Base-by-base conservation (phyloP, 2,113 vertebrate genomes). In the Lampris incognitus region DNA sequence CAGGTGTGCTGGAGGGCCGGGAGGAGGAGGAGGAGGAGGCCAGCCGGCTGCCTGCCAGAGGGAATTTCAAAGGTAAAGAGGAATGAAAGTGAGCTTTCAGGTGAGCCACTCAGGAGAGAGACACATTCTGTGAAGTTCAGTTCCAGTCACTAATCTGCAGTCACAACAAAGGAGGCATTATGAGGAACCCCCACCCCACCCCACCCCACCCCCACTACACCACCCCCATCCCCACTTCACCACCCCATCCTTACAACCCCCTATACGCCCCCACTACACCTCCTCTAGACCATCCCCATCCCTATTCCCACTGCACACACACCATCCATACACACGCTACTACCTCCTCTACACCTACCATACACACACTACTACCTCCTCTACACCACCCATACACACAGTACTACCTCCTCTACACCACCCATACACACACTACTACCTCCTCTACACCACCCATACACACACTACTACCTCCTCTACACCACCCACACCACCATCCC, bases 101-200 rank as follows among this genome's bases (percentile, higher is more conserved):
- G 94, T 92, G 72, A 91, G 89, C 81, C 83, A 92, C 91, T 88
- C 85, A 69, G 77, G 89, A 88, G 92, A 78, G 67, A 81, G 89
- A 87, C 76, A 83, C 86, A 71, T 70, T 88, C 58, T 79, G 86
- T 92, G 83, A 84, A 90, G 90, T 92, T 87, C 72, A 86, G 90
- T 92, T 95, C 91, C 85, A 83, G 69, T 91, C 87, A 90, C 78
- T 92, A 88, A 93, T 93, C 87, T 87, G 66, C 92, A 86, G 89
- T 89, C 86, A 90, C 94, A 95, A 97, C 96, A 98, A 95, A 91
- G 91, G 88, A 68, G 65, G 85, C 89, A 90, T 96, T 97, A 93
- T 96, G 52, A 77, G 74, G 86, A 66, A 51, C 74, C 40, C 7
- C 8, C 6, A 66, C 52, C 37, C 66, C 51, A 11, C 42, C 44